Percentiles rank a stretch among this genome's conserved stretches.
Conservation (phyloP, 2,888 invertebrate genomes). For the Drosophila quinaria region DNA sequence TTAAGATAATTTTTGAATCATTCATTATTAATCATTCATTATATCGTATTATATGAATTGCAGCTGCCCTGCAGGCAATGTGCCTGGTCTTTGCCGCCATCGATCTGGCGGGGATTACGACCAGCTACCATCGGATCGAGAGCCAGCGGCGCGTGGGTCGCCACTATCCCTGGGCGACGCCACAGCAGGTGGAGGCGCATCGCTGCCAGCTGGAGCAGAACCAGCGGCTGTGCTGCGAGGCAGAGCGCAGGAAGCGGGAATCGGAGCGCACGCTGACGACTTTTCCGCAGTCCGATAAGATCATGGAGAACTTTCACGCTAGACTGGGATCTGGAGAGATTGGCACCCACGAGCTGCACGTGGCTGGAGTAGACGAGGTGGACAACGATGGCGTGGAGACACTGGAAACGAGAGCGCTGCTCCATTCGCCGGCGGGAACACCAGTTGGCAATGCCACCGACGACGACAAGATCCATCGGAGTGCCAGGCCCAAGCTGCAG, state of each 20-base stretch:
- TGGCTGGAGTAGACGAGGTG: slow-evolving; percentile 72
- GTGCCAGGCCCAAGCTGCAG: slow-evolving; percentile 51
- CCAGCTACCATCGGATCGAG: slow-evolving; percentile 91
- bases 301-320: slow-evolving; percentile 81
- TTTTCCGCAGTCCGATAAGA: slow-evolving; percentile 84
- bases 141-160: slow-evolving; percentile 91
- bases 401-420: slow-evolving; percentile 64
- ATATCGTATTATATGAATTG: background rate
- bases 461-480: slow-evolving; percentile 78
- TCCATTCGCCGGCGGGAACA: slow-evolving; percentile 44
- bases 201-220: slow-evolving; percentile 69
- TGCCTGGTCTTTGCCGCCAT: slow-evolving; percentile 89
- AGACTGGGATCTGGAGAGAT: slow-evolving; percentile 9
- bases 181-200: slow-evolving; percentile 80
- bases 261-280: slow-evolving; percentile 73
- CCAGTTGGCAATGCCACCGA: slow-evolving; percentile 74
- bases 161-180: slow-evolving; percentile 90
- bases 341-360: slow-evolving; percentile 58
- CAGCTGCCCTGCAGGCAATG: slow-evolving; percentile 89
- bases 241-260: slow-evolving; percentile 67
- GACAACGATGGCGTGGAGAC: slow-evolving; percentile 71
- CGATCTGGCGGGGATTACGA: slow-evolving; percentile 90
- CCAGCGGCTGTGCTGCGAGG: slow-evolving; percentile 70
- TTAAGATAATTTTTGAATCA: too few relatives aligned
- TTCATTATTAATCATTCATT: too few relatives aligned